Conservation (phyloP, 2,888 invertebrate species). For the Caenorhabditis sp. region DNA sequence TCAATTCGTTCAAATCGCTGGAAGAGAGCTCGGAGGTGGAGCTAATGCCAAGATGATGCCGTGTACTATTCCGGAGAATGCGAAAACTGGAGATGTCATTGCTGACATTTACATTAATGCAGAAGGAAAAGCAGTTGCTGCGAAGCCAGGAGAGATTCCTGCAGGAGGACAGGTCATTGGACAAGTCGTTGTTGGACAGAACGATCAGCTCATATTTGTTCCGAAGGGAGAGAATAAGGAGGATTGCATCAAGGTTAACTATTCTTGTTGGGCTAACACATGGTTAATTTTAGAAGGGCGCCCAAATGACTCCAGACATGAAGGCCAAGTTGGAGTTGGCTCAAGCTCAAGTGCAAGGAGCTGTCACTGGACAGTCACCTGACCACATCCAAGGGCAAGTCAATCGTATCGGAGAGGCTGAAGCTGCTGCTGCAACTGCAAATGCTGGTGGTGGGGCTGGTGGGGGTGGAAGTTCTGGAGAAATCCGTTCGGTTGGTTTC, state of each 20-base stretch:
- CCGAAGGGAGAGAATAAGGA: slow-evolving; percentile 57
- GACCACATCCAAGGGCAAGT: slow-evolving; percentile 55
- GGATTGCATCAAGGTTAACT: slow-evolving; percentile 20
- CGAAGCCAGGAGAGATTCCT: slow-evolving; percentile 54
- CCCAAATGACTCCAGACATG: slow-evolving; percentile 33
- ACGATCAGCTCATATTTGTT: slow-evolving; percentile 59
- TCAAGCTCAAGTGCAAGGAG: slow-evolving; percentile 44
- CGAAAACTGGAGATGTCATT: slow-evolving; percentile 52
- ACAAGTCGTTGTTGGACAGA: slow-evolving; percentile 54
- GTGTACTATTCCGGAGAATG: slow-evolving; percentile 56
- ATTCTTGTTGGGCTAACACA: neutral
- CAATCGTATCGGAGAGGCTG: slow-evolving; percentile 26
- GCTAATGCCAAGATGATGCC: slow-evolving; percentile 56
- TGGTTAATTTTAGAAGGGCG: slow-evolving; percentile 14
- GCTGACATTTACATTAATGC: slow-evolving; percentile 48
- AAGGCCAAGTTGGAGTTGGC: slow-evolving; percentile 48
- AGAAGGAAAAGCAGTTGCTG: slow-evolving; percentile 52
- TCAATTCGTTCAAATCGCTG: slow-evolving; percentile 60
- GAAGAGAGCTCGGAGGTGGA: slow-evolving; percentile 57
- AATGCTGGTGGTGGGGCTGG: slow-evolving; percentile 16
- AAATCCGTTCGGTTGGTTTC: slow-evolving; percentile 47
- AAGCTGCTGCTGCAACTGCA: slow-evolving; percentile 33
- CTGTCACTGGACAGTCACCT: slow-evolving; percentile 59
- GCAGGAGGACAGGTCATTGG: slow-evolving; percentile 46
- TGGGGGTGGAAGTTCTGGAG: slow-evolving; percentile 38